Evolutionary conservation across 2,888 invertebrate genomes (phyloP), one percentile per base, ranked within the genome.

Genomic region (Ochropacha duplaris): DNA sequence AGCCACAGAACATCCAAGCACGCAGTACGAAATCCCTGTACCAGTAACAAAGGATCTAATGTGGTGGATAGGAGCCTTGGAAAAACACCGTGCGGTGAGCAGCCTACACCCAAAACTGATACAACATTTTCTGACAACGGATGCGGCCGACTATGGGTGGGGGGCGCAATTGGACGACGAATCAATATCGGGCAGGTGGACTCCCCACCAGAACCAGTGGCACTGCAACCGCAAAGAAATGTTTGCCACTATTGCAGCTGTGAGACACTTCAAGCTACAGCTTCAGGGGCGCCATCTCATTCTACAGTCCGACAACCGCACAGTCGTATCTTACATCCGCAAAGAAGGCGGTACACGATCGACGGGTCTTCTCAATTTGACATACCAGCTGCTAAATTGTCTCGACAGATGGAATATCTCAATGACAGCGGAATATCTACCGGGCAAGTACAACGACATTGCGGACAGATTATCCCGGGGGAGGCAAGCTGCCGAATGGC

Each of bases 171-270:
- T n/a, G n/a, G n/a, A n/a, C n/a, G n/a, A n/a, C n/a, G n/a, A n/a
- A n/a, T n/a, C n/a, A n/a, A n/a, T n/a, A n/a, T n/a, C n/a, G n/a
- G n/a, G n/a, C n/a, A n/a, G n/a, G n/a, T n/a, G n/a, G n/a, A n/a
- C n/a, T n/a, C n/a, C n/a, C n/a, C n/a, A n/a, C n/a, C n/a, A n/a
- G n/a, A 55, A 19, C 5, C 0, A 5, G 0, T 73, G 71, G 68
- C 74, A 76, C 22, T 64, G 64, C 54, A 76, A 74, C 56, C n/a
- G 44, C 12, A 76, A 69, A 49, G 72, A 72, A 22, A 28, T 76
- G 0, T 69, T 39, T 16, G 50, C 70, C 0, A 66, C 73, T 0
- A 26, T 24, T 6, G 49, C 66, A 11, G 67, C 61, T 2, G n/a
- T 71, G 6, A 9, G 0, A 0, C 26, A 1, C 49, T 12, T 5